Conservation (phyloP, 2,797 vertebrate species). For the Chelonia mydas region DNA sequence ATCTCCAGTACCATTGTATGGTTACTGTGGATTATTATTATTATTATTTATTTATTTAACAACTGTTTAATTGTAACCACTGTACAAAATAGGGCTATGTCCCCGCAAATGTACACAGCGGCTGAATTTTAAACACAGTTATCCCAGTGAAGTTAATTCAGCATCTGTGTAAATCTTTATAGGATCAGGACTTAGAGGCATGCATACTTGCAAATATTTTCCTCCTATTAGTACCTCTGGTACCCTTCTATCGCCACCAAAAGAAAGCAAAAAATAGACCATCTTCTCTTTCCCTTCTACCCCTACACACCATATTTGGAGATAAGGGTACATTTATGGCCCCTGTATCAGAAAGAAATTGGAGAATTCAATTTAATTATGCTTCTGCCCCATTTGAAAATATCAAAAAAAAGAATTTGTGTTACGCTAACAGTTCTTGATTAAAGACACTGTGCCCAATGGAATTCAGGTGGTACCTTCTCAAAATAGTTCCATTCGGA, state of each 20-base stretch:
- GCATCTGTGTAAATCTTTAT: not conserved
- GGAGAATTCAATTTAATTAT: not conserved
- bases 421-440: not conserved
- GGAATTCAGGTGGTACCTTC: slow-evolving; percentile 2
- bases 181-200: not conserved
- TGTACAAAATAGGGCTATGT: not conserved
- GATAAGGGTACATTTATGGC: not conserved
- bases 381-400: not conserved
- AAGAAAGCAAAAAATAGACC: not conserved
- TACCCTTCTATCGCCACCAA: not conserved
- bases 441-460: not conserved
- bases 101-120: not conserved
- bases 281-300: not conserved
- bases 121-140: not conserved
- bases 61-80: not conserved
- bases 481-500: slow-evolving; percentile 5
- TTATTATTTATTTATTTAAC: not conserved
- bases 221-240: not conserved
- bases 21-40: not conserved
- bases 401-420: not conserved
- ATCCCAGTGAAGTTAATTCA: not conserved
- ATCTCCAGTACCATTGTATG: not conserved
- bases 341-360: not conserved
- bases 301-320: not conserved
- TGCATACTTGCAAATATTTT: not conserved